Conservation (phyloP, 2,113 vertebrate genomes). For the Rhinoderma darwinii region DNA sequence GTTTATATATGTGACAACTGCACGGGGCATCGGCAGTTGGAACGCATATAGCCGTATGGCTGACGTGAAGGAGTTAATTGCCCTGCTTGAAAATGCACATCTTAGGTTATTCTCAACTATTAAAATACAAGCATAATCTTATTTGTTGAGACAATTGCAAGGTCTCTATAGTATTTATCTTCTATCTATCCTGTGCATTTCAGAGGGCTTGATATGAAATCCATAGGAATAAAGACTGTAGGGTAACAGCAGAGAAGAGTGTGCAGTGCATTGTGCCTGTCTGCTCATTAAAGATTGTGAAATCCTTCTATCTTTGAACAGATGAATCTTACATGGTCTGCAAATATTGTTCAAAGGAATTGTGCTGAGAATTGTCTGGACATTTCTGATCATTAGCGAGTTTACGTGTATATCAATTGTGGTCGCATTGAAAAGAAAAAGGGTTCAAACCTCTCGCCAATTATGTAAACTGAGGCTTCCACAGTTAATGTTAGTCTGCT, state of each 20-base stretch:
- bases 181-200: not conserved
- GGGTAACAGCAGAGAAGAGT: not conserved
- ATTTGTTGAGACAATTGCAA: not conserved
- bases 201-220: no score
- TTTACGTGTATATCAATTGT: conserved; percentile 15
- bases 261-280: not conserved
- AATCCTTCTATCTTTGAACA: not conserved
- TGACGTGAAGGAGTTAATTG: no score
- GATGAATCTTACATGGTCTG: conserved; percentile 1
- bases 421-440: not conserved
- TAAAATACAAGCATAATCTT: not conserved
- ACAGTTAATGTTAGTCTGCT: conserved; percentile 10
- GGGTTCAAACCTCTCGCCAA: conserved; percentile 29
- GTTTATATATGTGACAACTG: no score
- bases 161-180: no score
- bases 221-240: not conserved
- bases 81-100: not conserved
- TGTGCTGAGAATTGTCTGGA: conserved; percentile 3
- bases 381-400: conserved; percentile 30
- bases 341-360: conserved; percentile 37
- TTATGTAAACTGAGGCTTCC: conserved; percentile 18
- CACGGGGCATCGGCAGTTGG: no score
- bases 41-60: no score
- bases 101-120: not conserved
- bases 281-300: conserved; percentile 4